Base-by-base conservation (phyloP, 2,888 invertebrate genomes). In the Lepidochitona cinerea region DNA sequence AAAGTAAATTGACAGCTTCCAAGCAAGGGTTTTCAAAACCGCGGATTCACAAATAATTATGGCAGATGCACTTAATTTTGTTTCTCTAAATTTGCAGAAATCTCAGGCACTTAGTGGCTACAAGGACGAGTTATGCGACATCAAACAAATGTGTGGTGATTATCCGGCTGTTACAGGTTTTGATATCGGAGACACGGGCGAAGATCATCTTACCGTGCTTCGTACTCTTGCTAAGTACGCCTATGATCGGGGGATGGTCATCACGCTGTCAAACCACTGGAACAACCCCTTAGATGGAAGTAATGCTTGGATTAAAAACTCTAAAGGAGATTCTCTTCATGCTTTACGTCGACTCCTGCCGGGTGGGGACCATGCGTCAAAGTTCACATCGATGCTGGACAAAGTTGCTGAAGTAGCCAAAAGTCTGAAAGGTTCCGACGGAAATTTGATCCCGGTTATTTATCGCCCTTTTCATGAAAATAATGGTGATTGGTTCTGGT, bases 401-500 rank as follows among this genome's bases (percentile, higher is more conserved):
- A 69, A 37, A 26, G 69, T 72, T 12, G 77, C 75, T n/a, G 66
- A 76, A n/a, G 75, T 72, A 71, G 59, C 75, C 9, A 68, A 72
- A 29, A 66, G 35, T 23, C 70, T 80, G 6, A 73, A 65, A 41
- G 74, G 77, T 52, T 70, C 71, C 3, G 59, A 72, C 36, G 77
- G 78, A 5, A 69, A 72, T 3, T 72, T 32, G 35, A 75, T 77
- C 36, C 75, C 79, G 0, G 75, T 78, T 12, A 69, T 81, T 12
- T 79, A 74, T 66, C 71, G 79, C 26, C 76, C 77, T 1, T 74
- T 75, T n/a, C 79, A 81, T 53, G 81, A 81, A 70, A 77, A 78
- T 72, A 78, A 79, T 53, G 81, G 81, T 0, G 68, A 64, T 26
- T 79, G 78, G 81, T 79, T 81, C 71, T 81, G 78, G 74, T 81